These are phyloP conservation scores for Heliconius hewitsoni DNA, from an alignment of 1,140 invertebrate species.

Conservation along the genomic window DNA sequence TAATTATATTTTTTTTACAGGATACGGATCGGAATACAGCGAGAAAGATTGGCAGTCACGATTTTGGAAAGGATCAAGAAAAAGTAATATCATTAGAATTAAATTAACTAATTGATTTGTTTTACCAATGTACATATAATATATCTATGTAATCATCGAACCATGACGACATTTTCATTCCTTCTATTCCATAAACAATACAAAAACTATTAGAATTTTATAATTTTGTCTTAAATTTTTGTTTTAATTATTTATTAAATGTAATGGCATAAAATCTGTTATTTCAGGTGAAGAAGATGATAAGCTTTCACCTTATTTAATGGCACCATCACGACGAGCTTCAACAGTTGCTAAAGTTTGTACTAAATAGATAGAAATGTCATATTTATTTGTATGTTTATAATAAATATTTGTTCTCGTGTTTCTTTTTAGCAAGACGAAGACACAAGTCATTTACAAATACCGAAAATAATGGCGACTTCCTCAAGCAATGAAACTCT, in stretches of 20 bases:
- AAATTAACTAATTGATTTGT: neutral
- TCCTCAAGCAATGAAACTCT: constrained; percentile 89
- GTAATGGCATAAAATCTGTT: neutral
- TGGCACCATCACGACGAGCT: constrained; percentile 65
- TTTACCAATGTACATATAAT: no score
- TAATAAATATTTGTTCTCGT: no score
- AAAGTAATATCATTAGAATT: constrained; percentile 54
- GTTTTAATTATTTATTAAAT: neutral
- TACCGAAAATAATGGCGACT: constrained; percentile 85
- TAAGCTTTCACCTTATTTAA: constrained; percentile 69
- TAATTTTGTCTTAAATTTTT: no score
- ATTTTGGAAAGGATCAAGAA: constrained; percentile 82
- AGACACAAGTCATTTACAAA: constrained; percentile 83
- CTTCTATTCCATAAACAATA: no score
- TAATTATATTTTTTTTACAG: constrained; percentile 56
- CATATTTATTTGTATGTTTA: neutral
- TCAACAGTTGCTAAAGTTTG: constrained; percentile 67
- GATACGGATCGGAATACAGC: constrained; percentile 89
- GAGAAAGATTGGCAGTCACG: constrained; percentile 84
- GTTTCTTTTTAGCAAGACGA: constrained; percentile 32
- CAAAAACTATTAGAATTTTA: no score
- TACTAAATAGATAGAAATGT: neutral
- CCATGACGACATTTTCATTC: neutral
- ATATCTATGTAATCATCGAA: neutral
- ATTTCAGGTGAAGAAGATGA: constrained; percentile 73